Base-by-base conservation (phyloP, 2,888 invertebrate species). In the Rhagonycha fulva region DNA sequence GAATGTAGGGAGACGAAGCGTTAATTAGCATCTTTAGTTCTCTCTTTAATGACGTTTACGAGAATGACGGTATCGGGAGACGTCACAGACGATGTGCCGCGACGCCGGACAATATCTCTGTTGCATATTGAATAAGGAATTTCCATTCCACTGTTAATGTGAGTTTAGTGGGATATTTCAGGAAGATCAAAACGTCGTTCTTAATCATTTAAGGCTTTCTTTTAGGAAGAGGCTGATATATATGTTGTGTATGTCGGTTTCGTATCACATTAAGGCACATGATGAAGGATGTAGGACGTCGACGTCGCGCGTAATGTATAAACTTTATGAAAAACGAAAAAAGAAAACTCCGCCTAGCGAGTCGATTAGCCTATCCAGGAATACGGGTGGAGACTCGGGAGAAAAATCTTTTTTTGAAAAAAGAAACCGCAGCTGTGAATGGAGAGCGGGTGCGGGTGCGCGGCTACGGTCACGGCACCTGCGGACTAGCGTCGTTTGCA, bases 391-490 rank as follows among this genome's bases (percentile, higher is more conserved):
- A 88, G 88, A 88, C 88, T 88, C 85, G 83, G 81, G 84, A 87
- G 87, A 88, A 88, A 88, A 88, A 88, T 88, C 86, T 87, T 88
- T 88, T 88, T 87, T 82, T 77, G 78, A 83, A 84, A 84, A 85
- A 85, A 84, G 84, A 87, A 88, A 88, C 87, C 87, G 85, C 87
- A 87, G 86, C 85, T 85, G 86, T 84, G 87, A 87, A 84, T 86
- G 86, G 87, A 85, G 86, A 85, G 83, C 84, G 86, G 63, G 84
- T 83, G 85, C 84, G 82, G 84, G 83, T 83, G 86, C 88, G 89
- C 87, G 84, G 88, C 87, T 85, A 88, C 87, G 87, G 87, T 86
- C 86, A 87, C 86, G 85, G 87, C 87, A 87, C 87, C 87, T 87
- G 87, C 87, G 87, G 84, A 85, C 84, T 86, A 84, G 84, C 76